A percentile compares a stretch with the other conserved stretches of the same genome.
These are phyloP conservation scores for Plectropomus leopardus DNA, from an alignment of 2,113 vertebrate species.

Conservation along the genomic window DNA sequence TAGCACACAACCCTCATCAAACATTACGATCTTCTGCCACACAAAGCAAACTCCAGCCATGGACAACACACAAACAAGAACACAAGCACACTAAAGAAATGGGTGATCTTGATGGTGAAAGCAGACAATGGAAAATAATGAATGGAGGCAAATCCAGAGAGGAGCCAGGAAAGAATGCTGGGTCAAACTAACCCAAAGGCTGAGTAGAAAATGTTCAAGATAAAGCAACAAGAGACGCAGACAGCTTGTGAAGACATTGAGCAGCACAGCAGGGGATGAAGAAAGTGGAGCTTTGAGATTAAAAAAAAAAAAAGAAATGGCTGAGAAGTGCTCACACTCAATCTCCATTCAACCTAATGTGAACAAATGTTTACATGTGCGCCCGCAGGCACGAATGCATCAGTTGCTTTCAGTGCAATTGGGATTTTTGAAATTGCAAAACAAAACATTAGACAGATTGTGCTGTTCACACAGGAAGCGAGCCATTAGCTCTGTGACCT, in stretches of 20 bases:
- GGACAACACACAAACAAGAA: not conserved
- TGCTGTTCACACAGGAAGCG: not conserved
- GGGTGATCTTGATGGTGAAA: not conserved
- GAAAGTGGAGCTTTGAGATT: slow-evolving; percentile 1
- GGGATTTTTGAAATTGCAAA: slow-evolving; percentile 12
- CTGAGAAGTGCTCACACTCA: not conserved
- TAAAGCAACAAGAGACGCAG: not conserved
- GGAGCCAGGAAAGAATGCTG: not conserved
- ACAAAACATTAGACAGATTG: slow-evolving; percentile 4
- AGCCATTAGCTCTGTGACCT: slow-evolving; percentile 18
- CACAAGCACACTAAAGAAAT: not conserved
- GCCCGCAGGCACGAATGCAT: not conserved
- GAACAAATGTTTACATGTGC: slow-evolving; percentile 25
- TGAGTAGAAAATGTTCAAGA: not conserved
- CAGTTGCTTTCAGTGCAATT: slow-evolving; percentile 17
- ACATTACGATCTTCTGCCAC: slow-evolving; percentile 56
- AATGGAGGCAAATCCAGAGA: slow-evolving; percentile 7
- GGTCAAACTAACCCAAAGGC: slow-evolving; percentile 20
- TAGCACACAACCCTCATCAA: slow-evolving; percentile 60
- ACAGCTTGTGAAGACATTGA: slow-evolving; percentile 1
- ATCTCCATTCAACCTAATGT: slow-evolving; percentile 19
- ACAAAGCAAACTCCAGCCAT: not conserved
- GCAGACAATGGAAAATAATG: not conserved
- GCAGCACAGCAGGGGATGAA: slow-evolving; percentile 5
- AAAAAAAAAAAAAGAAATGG: not conserved